Evolutionary conservation across 2,113 vertebrate species (phyloP), one percentile per base, ranked within the genome.

Genomic region (Gorsachius goisagi): DNA sequence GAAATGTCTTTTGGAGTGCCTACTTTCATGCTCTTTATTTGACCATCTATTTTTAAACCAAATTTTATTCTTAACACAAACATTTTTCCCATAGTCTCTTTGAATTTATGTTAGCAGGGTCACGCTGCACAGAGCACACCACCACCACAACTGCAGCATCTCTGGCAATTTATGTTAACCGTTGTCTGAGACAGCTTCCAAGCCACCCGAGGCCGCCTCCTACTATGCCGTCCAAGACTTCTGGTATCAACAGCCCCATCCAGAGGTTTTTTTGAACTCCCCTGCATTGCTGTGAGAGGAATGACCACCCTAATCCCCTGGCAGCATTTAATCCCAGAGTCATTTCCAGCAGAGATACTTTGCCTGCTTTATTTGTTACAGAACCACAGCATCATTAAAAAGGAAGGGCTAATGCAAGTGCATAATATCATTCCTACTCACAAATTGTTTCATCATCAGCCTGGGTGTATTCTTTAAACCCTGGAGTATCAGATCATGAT

Each of bases 1-100:
- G 83, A 95, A 93, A 92, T 56, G 11, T 66, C 41, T 92, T 84
- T 47, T 74, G 91, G 93, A 89, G 55, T 56, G 35, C 52, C 37
- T 84, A 15, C 32, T 95, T 90, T 71, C 32, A 20, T 78, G 56
- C 26, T 89, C 33, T 88, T 95, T 92, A 72, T 86, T 93, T 92
- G 47, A 50, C 24, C n/a, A 30, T 67, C 56, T 86, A 95, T 90
- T 92, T 95, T 95, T 47, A 90, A 47, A 86, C 58, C 26, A 86
- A 62, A 88, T 66, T 80, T 92, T 92, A 63, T 77, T 80, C 63
- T 85, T 85, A 80, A 80, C 33, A 59, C 47, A 69, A 93, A 69
- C 15, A 50, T 17, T 88, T 90, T 88, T 64, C 47, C 17, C 45
- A 37, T 4, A 62, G 55, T 81, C 64, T 63, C 50, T 74, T 50